Percentiles rank a stretch among this genome's conserved stretches.
phyloP scores from a whole-genome alignment of 2,888 invertebrate genomes.

The Drosophila paramelanica region DNA sequence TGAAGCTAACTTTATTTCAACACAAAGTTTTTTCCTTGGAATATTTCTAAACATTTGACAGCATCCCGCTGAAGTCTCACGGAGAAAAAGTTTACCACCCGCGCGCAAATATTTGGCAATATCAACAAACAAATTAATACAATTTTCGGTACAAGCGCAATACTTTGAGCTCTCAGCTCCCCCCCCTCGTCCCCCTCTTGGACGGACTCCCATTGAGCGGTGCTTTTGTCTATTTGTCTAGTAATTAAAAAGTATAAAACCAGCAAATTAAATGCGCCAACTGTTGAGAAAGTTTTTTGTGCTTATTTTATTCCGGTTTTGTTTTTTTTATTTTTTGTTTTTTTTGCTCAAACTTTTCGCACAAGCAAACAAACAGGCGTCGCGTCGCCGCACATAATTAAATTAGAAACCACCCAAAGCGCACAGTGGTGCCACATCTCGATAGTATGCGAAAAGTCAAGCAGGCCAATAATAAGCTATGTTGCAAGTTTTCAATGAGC shows the following conservation, averaged over 20 bases:
- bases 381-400: slow-evolving; percentile 77
- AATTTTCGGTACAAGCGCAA: slow-evolving; percentile 38
- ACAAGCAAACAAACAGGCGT: slow-evolving; percentile 68
- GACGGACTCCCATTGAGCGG: slow-evolving; percentile 22
- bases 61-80: background rate
- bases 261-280: slow-evolving; percentile 77
- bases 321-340: too few relatives aligned
- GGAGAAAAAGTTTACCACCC: slow-evolving; percentile 9
- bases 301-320: slow-evolving; percentile 26
- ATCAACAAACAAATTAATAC: slow-evolving; percentile 62
- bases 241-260: slow-evolving; percentile 80
- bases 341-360: slow-evolving; percentile 57
- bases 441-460: slow-evolving; percentile 48
- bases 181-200: background rate
- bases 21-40: slow-evolving; percentile 10
- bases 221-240: slow-evolving; percentile 69
- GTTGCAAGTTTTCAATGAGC: background rate
- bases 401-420: slow-evolving; percentile 63
- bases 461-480: slow-evolving; percentile 21
- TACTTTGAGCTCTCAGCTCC: slow-evolving; percentile 11
- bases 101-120: slow-evolving; percentile 49
- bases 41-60: slow-evolving; percentile 25
- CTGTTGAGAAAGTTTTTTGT: slow-evolving; percentile 63
- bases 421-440: slow-evolving; percentile 56
- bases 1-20: slow-evolving; percentile 19